Evolutionary conservation across 2,113 vertebrate genomes (phyloP), one percentile per base, ranked within the genome.

Genomic region (Xiphorhynchus elegans): DNA sequence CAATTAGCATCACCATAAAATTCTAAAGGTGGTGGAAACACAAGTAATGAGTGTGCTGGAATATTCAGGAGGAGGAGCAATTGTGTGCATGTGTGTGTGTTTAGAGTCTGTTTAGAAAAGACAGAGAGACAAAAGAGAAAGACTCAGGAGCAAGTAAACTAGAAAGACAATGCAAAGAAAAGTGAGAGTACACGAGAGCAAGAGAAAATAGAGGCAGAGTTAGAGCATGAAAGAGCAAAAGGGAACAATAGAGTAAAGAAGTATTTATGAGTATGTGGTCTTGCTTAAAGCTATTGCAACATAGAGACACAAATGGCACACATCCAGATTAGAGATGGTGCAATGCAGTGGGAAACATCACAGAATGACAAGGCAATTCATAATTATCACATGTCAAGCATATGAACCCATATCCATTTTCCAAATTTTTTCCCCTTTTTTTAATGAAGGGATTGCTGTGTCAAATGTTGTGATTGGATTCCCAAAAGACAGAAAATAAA

Each of bases 401-500:
- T 64, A 91, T 35, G 40, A 88, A 87, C 24, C 23, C 23, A 46
- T 78, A 80, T 83, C 74, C 53, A 28, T 84, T 92, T 93, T 87
- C 82, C 63, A 95, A 92, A 90, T 76, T 88, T 66, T 80, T 35
- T 63, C 69, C 31, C 62, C 42, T 12, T 58, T 91, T 70, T 72
- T 88, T 50, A 92, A 82, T 74, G 70, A 90, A 86, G 78, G 67
- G 44, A 33, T 83, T 76, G 58, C 44, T 53, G 6, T n/a, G 10
- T 60, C 85, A 83, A 80, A 91, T 70, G 82, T 70, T 87, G 53
- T 95, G 84, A 86, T 64, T 83, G 18, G 83, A 91, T 84, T 97
- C 94, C 80, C 91, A 94, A 95, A 96, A 96, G 90, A 93, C 12
- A 49, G 39, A 83, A 42, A 84, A 92, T 94, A 97, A 97, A 96